Conservation (phyloP, 2,797 vertebrate species). For the Sebastes aleutianus region DNA sequence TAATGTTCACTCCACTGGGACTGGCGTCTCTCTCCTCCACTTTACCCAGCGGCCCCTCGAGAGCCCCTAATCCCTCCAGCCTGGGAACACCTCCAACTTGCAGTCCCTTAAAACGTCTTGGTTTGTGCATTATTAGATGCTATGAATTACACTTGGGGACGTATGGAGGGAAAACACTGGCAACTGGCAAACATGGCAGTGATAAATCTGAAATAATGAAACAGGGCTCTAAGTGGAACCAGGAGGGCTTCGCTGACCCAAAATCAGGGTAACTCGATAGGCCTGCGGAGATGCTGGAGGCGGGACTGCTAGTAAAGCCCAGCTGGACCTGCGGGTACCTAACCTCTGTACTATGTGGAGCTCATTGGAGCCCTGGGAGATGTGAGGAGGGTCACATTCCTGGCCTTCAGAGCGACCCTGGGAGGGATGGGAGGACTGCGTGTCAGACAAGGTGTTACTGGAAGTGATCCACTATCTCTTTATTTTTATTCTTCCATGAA, state of each 20-base stretch:
- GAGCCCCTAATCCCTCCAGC: constrained; percentile 55
- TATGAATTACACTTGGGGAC: constrained; percentile 62
- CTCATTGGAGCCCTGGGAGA: constrained; percentile 55
- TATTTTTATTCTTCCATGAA: constrained; percentile 10
- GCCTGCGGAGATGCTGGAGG: constrained; percentile 60
- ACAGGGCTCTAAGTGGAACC: constrained; percentile 78
- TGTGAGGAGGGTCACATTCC: constrained; percentile 53
- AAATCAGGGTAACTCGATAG: constrained; percentile 67
- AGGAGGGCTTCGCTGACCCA: constrained; percentile 70
- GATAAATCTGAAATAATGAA: constrained; percentile 85
- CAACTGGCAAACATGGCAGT: constrained; percentile 73
- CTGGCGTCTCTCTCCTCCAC: constrained; percentile 17
- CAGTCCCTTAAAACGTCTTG: constrained; percentile 57
- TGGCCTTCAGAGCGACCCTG: constrained; percentile 33
- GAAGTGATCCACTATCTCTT: constrained; percentile 3
- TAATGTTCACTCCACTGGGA: constrained; percentile 40
- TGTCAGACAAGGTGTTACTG: constrained; percentile 4
- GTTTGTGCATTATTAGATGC: constrained; percentile 68
- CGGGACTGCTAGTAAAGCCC: constrained; percentile 57
- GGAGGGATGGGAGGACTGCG: not conserved
- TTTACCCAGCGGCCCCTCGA: constrained; percentile 46
- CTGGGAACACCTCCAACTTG: constrained; percentile 66
- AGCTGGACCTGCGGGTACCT: constrained; percentile 45
- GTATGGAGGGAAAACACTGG: constrained; percentile 62
- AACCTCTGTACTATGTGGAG: constrained; percentile 48